A percentile compares a stretch with the other conserved stretches of the same genome.
Conservation (phyloP, 2,797 vertebrate genomes). For the Epinephelus awoara region DNA sequence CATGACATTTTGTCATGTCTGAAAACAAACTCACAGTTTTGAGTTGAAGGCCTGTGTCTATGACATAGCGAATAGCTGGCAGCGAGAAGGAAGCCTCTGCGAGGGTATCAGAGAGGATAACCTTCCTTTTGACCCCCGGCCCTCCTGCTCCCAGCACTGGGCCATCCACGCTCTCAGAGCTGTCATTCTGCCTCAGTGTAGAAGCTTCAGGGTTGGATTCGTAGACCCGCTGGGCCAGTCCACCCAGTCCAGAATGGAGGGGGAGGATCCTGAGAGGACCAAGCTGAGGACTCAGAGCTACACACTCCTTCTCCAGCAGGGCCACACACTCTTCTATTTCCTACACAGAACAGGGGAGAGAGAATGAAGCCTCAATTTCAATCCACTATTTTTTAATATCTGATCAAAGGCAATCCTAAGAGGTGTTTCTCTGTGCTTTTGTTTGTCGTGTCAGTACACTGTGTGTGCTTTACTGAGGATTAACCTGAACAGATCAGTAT, state of each 20-base stretch:
- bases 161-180: not conserved
- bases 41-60: slow-evolving; percentile 93
- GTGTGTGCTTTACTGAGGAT: not conserved
- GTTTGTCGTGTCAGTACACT: not conserved
- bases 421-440: slow-evolving; percentile 3
- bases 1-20: not conserved
- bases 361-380: not conserved
- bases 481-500: slow-evolving; percentile 20
- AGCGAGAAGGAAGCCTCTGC: slow-evolving; percentile 93
- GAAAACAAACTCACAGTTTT: slow-evolving; percentile 87
- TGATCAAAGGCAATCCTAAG: not conserved
- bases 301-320: slow-evolving; percentile 85
- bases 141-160: slow-evolving; percentile 18
- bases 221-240: slow-evolving; percentile 86
- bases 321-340: slow-evolving; percentile 86
- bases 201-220: slow-evolving; percentile 72
- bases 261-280: slow-evolving; percentile 85
- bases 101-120: slow-evolving; percentile 88
- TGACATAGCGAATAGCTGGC: slow-evolving; percentile 86
- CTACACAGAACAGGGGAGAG: slow-evolving; percentile 71
- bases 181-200: not conserved
- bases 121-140: slow-evolving; percentile 73
- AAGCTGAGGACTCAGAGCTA: slow-evolving; percentile 84
- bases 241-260: slow-evolving; percentile 84
- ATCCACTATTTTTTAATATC: not conserved